Evolutionary conservation across 2,113 vertebrate genomes (phyloP).

Genomic region (Boulengeromyrus knoepffleri): DNA sequence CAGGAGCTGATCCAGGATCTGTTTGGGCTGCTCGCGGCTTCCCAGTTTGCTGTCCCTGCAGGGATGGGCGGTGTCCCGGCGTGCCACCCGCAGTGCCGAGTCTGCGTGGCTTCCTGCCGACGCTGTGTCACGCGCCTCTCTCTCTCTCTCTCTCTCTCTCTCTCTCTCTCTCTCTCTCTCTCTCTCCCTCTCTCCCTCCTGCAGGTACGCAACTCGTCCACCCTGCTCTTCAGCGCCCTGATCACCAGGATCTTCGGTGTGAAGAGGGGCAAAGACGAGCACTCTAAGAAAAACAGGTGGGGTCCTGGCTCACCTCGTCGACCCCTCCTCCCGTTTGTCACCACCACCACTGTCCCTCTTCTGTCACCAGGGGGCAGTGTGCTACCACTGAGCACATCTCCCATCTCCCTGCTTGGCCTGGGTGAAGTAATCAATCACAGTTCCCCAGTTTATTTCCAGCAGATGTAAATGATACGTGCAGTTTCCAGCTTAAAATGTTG

Average conservation of each 20-base stretch:
- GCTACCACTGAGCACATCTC: constrained; percentile 4
- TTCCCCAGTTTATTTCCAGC: constrained; percentile 22
- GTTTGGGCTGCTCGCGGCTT: background rate
- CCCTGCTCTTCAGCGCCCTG: constrained; percentile 90
- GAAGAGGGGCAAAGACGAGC: constrained; percentile 88
- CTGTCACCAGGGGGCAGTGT: constrained; percentile 47
- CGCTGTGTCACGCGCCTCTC: background rate
- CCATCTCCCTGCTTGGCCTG: background rate
- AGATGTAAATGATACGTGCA: constrained; percentile 26
- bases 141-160: background rate
- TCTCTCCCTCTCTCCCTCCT: background rate
- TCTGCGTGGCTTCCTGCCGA: background rate
- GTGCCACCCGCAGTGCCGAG: background rate
- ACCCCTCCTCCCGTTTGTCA: constrained; percentile 4
- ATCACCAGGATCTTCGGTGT: constrained; percentile 97
- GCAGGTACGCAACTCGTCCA: constrained; percentile 94
- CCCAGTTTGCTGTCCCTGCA: background rate
- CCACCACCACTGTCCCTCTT: background rate
- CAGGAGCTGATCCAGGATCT: background rate
- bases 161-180: background rate
- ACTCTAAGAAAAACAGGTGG: constrained; percentile 91
- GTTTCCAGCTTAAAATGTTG: constrained; percentile 24
- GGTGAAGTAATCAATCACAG: constrained; percentile 27
- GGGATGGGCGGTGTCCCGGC: background rate
- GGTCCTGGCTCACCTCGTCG: background rate